Evolutionary conservation across 2,888 invertebrate genomes (phyloP), one percentile per base, ranked within the genome.

Genomic region (Euplexia lucipara): DNA sequence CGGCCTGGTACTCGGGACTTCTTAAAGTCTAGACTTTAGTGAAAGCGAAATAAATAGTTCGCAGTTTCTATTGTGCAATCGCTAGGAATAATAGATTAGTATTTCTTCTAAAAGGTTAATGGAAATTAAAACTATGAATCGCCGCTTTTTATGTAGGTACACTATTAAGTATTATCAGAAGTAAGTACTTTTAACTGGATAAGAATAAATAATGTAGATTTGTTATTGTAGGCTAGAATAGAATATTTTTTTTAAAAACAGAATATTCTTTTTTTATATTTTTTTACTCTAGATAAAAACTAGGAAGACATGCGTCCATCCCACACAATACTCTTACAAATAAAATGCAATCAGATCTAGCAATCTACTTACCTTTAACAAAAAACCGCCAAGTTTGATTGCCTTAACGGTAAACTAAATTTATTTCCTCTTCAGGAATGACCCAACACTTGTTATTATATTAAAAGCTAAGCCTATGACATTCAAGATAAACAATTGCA

Each of bases 11-110:
- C 68, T 51, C 22, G n/a, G 26, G 44, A 57, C 32, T 45, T 39
- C 61, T 34, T 73, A 58, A 34, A 67, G 67, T 54, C 64, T 63
- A 35, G 47, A 30, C 16, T 35, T 67, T 32, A 42, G 64, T 71
- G 68, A 69, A 69, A 71, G 68, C 48, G 30, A 26, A 32, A n/a
- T 20, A 53, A 37, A 48, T 39, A 18, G 20, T 10, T 20, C 5
- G n/a, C 2, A 5, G 26, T 34, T 68, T 35, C 1, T 45, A 18
- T 56, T 60, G 26, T 18, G n/a, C 12, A 59, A 35, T 26, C 5
- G 0, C 14, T 62, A 32, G 10, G 16, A 32, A 34, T 63, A 8
- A 34, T 18, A 34, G 32, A n/a, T n/a, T n/a, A n/a, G 18, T 63
- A 20, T 22, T 32, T 14, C 6, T 32, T 0, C 6, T 8, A 1